These are phyloP conservation scores for Temnothorax rugatulus DNA, from an alignment of 2,888 invertebrate species.

Conservation along the genomic window DNA sequence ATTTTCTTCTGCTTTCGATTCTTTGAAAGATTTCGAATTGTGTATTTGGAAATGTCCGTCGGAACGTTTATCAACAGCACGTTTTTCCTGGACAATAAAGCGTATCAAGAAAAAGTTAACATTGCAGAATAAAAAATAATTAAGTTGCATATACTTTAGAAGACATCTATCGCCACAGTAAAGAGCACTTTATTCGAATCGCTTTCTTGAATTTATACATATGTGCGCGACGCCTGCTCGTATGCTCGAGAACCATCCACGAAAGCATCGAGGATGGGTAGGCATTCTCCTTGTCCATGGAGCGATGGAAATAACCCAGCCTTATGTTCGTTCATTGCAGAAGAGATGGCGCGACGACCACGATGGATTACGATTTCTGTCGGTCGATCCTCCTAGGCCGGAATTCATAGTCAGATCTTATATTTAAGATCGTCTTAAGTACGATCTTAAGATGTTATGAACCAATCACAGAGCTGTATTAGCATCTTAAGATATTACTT, in stretches of 20 bases:
- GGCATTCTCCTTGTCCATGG: conserved; percentile 43
- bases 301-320: conserved; percentile 4
- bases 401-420: too few relatives aligned
- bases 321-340: conserved; percentile 6
- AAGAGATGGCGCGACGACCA: conserved; percentile 54
- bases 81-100: neutral
- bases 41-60: neutral
- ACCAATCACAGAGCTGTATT: too few relatives aligned
- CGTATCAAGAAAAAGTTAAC: neutral
- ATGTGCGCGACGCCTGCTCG: conserved; percentile 13
- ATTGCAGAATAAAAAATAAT: neutral
- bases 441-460: too few relatives aligned
- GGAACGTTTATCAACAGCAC: neutral
- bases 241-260: conserved; percentile 17
- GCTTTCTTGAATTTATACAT: conserved; percentile 12
- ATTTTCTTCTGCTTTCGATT: neutral
- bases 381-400: neutral
- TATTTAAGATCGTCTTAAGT: too few relatives aligned
- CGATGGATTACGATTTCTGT: conserved; percentile 16
- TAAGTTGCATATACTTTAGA: neutral
- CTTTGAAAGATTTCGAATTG: neutral
- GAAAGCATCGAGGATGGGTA: neutral
- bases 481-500: too few relatives aligned
- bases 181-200: neutral
- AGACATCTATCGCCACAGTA: neutral